Percentiles rank a stretch among this genome's conserved stretches.
Conservation (phyloP, 2,797 vertebrate species). For the Lepus oiostolus region DNA sequence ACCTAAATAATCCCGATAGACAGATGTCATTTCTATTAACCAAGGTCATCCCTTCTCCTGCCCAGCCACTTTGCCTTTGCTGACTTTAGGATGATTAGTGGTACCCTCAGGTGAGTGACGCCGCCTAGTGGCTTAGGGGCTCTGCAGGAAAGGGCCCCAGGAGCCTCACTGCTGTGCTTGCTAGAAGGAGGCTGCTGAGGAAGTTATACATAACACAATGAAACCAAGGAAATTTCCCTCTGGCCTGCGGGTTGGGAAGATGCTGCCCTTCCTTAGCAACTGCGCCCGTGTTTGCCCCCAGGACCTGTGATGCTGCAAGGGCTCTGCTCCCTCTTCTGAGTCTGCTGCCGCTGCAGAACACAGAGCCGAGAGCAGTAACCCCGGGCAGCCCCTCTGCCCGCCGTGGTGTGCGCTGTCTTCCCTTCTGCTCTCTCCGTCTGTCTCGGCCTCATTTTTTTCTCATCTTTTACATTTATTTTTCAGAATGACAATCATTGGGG, state of each 20-base stretch:
- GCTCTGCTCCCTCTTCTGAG: not conserved
- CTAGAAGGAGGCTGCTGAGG: not conserved
- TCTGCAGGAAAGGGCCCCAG: not conserved
- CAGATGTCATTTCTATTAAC: not conserved
- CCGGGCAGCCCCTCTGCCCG: too few relatives aligned
- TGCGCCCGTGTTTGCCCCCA: too few relatives aligned
- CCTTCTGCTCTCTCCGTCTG: not conserved
- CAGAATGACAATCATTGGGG: not conserved
- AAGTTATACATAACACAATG: not conserved
- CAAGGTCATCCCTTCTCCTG: not conserved
- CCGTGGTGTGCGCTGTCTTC: rapidly evolving
- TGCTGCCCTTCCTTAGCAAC: not conserved
- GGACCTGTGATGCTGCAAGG: not conserved
- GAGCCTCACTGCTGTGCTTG: not conserved
- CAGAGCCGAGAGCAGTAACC: not conserved
- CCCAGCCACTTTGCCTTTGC: not conserved
- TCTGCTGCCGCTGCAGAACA: not conserved
- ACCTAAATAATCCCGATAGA: not conserved
- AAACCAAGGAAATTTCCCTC: not conserved
- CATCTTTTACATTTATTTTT: not conserved
- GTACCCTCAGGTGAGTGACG: not conserved
- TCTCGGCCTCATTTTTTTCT: not conserved
- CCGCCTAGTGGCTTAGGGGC: not conserved
- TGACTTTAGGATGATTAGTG: not conserved
- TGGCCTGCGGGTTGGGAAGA: not conserved